Evolutionary conservation across 2,797 vertebrate species (phyloP).

Genomic region (Sebastes taczanowskii): DNA sequence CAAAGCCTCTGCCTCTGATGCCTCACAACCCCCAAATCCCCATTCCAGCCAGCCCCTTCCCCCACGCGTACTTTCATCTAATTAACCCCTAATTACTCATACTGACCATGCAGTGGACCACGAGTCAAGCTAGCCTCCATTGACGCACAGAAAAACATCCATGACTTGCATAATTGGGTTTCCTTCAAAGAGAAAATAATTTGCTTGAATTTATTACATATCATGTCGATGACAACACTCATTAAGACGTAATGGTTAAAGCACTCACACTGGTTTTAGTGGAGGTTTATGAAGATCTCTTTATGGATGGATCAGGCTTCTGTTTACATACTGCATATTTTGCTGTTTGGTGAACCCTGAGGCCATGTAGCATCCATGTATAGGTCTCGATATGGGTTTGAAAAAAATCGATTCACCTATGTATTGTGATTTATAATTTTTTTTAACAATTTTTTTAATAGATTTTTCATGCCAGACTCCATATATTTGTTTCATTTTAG

Average conservation of each 20-base stretch:
- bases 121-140: conserved; percentile 23
- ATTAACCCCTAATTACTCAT: conserved; percentile 82
- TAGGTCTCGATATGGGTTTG: neutral
- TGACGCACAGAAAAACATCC: conserved; percentile 22
- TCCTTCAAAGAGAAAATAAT: neutral
- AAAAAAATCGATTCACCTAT: too few species aligned
- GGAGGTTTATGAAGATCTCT: conserved; percentile 17
- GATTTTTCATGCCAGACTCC: too few species aligned
- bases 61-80: conserved; percentile 77
- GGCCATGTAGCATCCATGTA: neutral
- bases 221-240: neutral
- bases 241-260: neutral
- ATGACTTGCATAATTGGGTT: conserved; percentile 21
- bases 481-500: too few species aligned
- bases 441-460: too few species aligned
- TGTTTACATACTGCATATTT: conserved; percentile 16
- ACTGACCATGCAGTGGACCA: conserved; percentile 68
- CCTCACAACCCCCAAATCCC: conserved; percentile 77
- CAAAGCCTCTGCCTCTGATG: conserved; percentile 43
- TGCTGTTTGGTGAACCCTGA: neutral
- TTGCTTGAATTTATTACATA: neutral
- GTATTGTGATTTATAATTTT: too few species aligned
- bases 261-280: conserved; percentile 1
- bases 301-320: conserved; percentile 28
- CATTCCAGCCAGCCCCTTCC: conserved; percentile 69